Percentiles rank a stretch among this genome's conserved stretches.
These are phyloP conservation scores for Leucosticte australis DNA, from an alignment of 2,113 vertebrate genomes.

Conservation along the genomic window DNA sequence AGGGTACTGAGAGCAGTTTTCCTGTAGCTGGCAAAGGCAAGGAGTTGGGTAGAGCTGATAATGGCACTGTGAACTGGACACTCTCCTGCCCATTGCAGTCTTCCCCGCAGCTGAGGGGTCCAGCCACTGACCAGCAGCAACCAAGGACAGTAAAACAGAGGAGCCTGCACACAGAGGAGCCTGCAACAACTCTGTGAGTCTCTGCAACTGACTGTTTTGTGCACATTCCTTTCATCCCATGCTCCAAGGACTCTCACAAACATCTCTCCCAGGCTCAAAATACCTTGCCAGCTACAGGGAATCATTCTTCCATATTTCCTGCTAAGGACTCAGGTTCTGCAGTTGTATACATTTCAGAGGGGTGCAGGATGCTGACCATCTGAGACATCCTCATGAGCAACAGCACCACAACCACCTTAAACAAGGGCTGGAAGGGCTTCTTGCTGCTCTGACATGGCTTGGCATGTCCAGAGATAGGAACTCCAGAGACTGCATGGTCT, in stretches of 20 bases:
- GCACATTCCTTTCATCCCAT: accelerated
- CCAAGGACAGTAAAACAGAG: not conserved
- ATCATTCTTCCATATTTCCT: not conserved
- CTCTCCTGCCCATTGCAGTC: not conserved
- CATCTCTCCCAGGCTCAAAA: not conserved
- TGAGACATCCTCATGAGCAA: not conserved
- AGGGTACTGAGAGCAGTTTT: not conserved
- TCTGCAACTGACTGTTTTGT: not conserved
- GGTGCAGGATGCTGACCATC: not conserved
- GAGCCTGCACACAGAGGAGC: not conserved
- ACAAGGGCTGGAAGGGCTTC: not conserved
- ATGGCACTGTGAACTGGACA: not conserved
- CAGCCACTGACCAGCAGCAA: not conserved
- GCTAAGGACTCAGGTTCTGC: not conserved
- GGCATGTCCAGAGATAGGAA: not conserved
- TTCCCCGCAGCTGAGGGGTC: not conserved
- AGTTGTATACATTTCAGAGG: not conserved
- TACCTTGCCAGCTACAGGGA: not conserved
- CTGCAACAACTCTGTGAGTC: not conserved
- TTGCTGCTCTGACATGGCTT: not conserved
- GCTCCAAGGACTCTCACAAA: not conserved
- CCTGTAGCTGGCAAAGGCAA: not conserved
- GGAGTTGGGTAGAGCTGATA: not conserved
- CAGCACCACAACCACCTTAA: not conserved
- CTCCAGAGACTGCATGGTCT: not conserved